Base-by-base conservation (phyloP, 2,888 invertebrate genomes). In the Synanthedon myopaeformis region DNA sequence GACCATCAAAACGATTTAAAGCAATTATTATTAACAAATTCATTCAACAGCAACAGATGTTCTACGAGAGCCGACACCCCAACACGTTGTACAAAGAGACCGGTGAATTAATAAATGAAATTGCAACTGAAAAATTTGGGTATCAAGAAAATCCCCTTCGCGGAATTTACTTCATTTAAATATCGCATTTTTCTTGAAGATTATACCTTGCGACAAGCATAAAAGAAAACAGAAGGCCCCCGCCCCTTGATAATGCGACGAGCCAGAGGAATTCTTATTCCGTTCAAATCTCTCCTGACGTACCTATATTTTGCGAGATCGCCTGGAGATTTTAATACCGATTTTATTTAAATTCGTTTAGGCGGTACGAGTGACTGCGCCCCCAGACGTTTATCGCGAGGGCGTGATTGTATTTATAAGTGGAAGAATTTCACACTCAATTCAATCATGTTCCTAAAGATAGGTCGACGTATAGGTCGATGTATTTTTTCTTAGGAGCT, bases 101-200 rank as follows among this genome's bases (percentile, higher is more conserved):
- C 63, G 62, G 67, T 67, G 72, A 76, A 77, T 79, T 81, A 82
- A 81, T 79, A 79, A 77, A 78, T 66, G 66, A 73, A 79, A 81
- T 79, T 76, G 74, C 76, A 76, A 75, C 76, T 73, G 74, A 77
- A 76, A 77, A 74, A 70, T 76, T 76, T 76, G 69, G 72, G 70
- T 76, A 76, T 78, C 76, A 75, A 76, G 74, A 66, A 76, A 80
- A 78, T 77, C 77, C 76, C 79, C 76, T 76, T 72, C 64, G 65
- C 71, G 76, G 86, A 87, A 87, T 87, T 84, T 72, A 72, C 82
- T 83, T 87, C 84, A 87, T 87, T 87, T 87, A 85, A 88, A 86
- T 86, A 88, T 87, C 82, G 81, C 86, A 86, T 88, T 88, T 87
- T 88, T 88, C 84, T 81, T 78, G 78, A 85, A 87, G 88, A 88